Percentiles rank a stretch among this genome's conserved stretches.
phyloP scores from a whole-genome alignment of 2,888 invertebrate species.

The Peribatodes rhomboidaria region DNA sequence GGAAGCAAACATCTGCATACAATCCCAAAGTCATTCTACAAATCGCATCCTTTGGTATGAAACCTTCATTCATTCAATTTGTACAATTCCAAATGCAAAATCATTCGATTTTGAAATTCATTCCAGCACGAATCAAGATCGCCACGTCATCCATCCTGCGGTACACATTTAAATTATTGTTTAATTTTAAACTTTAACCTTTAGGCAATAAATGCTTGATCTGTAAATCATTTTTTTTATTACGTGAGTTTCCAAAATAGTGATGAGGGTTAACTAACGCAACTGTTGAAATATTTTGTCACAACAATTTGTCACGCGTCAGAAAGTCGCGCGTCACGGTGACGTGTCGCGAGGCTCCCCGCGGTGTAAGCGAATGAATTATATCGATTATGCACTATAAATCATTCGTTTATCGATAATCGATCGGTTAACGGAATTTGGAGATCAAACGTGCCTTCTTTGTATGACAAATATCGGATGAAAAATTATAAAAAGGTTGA shows the following conservation, averaged over 20 bases:
- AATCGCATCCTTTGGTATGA: conserved; percentile 41
- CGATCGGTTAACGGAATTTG: conserved; percentile 79
- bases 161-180: conserved; percentile 33
- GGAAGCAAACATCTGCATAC: conserved; percentile 45
- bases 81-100: conserved; percentile 54
- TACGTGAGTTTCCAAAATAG: conserved; percentile 48
- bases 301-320: conserved; percentile 86
- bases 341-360: conserved; percentile 66
- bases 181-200: conserved; percentile 33
- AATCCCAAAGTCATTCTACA: conserved; percentile 45
- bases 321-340: conserved; percentile 75
- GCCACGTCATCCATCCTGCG: conserved; percentile 46
- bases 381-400: conserved; percentile 80
- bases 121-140: conserved; percentile 67
- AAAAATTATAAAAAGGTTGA: conserved; percentile 56
- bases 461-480: conserved; percentile 74
- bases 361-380: conserved; percentile 73
- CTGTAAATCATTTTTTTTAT: conserved; percentile 23
- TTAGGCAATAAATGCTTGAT: conserved; percentile 15
- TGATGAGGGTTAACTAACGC: conserved; percentile 75
- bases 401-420: conserved; percentile 77
- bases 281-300: conserved; percentile 87
- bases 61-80: conserved; percentile 44
- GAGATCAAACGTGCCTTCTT: conserved; percentile 73
- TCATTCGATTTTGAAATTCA: conserved; percentile 60